Percentiles rank a stretch among this genome's conserved stretches.
phyloP scores from a whole-genome alignment of 2,888 invertebrate species.

The Serripes groenlandicus region DNA sequence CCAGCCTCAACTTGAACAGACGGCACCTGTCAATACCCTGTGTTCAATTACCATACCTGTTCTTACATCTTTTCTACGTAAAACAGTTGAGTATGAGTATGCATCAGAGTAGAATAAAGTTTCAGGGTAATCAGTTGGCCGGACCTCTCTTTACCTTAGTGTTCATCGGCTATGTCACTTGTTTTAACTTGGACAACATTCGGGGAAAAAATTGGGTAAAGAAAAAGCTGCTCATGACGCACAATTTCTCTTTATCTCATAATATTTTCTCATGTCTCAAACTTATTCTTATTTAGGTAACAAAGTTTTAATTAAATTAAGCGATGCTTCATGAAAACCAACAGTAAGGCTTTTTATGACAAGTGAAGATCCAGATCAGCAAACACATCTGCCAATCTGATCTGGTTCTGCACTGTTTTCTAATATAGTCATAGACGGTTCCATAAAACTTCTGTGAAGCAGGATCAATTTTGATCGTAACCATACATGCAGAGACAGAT shows the following conservation, averaged over 20 bases:
- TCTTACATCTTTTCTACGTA: constrained; percentile 12
- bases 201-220: no score
- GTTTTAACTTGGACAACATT: neutral
- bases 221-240: neutral
- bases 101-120: neutral
- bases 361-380: no score
- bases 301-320: no score
- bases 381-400: no score
- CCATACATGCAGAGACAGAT: no score
- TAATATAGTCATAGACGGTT: no score
- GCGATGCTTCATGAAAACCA: neutral
- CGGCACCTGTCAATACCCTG: constrained; percentile 1
- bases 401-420: no score
- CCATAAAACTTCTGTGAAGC: no score
- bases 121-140: neutral
- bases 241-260: neutral
- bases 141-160: neutral
- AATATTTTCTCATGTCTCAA: no score
- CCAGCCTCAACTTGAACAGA: neutral
- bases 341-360: neutral
- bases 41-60: constrained; percentile 13
- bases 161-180: neutral
- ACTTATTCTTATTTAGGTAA: no score
- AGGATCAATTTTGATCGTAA: no score
- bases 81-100: neutral